phyloP scores from a whole-genome alignment of 2,113 vertebrate species.

The Tonatia bakeri region DNA sequence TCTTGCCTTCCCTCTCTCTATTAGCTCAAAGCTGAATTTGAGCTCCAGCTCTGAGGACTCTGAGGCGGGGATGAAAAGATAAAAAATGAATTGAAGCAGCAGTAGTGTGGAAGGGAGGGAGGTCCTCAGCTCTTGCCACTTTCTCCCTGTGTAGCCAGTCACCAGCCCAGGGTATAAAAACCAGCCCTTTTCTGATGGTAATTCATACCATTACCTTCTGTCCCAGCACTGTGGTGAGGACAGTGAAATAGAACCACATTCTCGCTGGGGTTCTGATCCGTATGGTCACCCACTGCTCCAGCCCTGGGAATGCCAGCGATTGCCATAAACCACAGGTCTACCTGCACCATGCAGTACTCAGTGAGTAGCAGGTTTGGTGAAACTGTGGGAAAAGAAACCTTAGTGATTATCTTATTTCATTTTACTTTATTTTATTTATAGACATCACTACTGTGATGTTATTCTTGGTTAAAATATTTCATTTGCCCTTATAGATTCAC shows the following conservation, averaged over 20 bases:
- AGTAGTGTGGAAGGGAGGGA: conserved; percentile 13
- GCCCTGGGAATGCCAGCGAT: not conserved
- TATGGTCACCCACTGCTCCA: not conserved
- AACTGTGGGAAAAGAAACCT: conserved; percentile 67
- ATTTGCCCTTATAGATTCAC: conserved; percentile 66
- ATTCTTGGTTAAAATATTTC: conserved; percentile 72
- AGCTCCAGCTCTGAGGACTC: conserved; percentile 62
- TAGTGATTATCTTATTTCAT: conserved; percentile 67
- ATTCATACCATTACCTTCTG: conserved; percentile 12
- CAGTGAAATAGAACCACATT: conserved; percentile 55
- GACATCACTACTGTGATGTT: conserved; percentile 65
- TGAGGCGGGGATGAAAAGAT: not conserved
- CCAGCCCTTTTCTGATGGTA: conserved; percentile 56
- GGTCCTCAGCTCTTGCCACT: not conserved
- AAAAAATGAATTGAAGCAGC: conserved; percentile 49
- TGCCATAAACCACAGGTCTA: not conserved
- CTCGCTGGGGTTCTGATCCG: conserved; percentile 19
- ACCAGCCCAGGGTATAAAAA: conserved; percentile 44
- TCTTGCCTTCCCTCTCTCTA: conserved; percentile 84
- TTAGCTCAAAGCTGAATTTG: conserved; percentile 80
- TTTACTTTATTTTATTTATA: conserved; percentile 55
- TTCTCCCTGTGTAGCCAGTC: not conserved
- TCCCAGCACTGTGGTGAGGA: conserved; percentile 18
- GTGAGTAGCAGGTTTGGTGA: conserved; percentile 45
- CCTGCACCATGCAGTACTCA: not conserved